phyloP scores from a whole-genome alignment of 2,113 vertebrate species.

The Fregata magnificens region DNA sequence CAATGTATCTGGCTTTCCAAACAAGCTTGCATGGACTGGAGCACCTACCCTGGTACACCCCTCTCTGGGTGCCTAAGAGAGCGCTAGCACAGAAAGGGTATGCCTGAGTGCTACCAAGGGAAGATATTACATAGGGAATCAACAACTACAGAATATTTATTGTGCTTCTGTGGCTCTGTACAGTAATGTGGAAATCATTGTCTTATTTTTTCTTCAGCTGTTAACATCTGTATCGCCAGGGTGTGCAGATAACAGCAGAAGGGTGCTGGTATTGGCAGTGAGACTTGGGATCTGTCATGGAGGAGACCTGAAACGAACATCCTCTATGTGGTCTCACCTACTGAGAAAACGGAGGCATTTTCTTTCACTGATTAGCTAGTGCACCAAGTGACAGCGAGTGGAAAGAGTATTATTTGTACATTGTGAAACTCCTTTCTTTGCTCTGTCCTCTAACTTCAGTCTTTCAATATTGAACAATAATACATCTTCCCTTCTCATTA shows the following conservation, averaged over 20 bases:
- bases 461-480: constrained; percentile 8
- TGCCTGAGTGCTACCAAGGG: fast-evolving
- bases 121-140: not conserved
- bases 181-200: not conserved
- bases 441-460: not conserved
- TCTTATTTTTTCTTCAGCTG: not conserved
- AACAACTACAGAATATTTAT: not conserved
- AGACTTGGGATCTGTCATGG: not conserved
- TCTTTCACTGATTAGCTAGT: not conserved
- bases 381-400: not conserved
- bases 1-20: not conserved
- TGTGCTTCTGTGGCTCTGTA: not conserved
- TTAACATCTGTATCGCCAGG: not conserved
- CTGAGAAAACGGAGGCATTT: not conserved
- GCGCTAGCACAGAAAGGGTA: not conserved
- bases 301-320: not conserved
- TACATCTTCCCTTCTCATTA: constrained; percentile 52
- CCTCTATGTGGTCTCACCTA: not conserved
- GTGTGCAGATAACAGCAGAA: not conserved
- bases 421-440: not conserved
- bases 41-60: not conserved
- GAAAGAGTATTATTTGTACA: not conserved
- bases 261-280: not conserved
- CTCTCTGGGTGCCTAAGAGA: not conserved
- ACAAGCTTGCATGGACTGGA: not conserved